Evolutionary conservation across 2,113 vertebrate genomes (phyloP).

Genomic region (Muntiacus reevesi): DNA sequence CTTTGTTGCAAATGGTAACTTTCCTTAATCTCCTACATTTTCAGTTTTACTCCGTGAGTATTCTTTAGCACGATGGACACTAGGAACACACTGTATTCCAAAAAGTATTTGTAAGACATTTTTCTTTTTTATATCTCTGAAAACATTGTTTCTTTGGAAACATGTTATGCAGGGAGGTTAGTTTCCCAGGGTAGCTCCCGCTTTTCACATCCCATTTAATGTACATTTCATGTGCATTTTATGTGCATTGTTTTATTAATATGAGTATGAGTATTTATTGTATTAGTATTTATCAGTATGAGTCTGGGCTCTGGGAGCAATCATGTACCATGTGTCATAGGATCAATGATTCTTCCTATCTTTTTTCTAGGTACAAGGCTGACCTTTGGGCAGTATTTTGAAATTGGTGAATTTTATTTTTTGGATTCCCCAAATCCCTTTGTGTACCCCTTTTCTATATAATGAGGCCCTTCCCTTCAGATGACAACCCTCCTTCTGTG

Average conservation of each 20-base stretch:
- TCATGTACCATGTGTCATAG: not conserved
- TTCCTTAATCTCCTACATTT: constrained; percentile 26
- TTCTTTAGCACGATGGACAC: not conserved
- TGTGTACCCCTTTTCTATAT: not conserved
- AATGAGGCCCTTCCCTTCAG: not conserved
- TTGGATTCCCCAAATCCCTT: not conserved
- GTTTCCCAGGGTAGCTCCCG: not conserved
- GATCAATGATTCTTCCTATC: not conserved
- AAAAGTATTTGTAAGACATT: not conserved
- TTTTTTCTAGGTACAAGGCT: not conserved
- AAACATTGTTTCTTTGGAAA: constrained; percentile 49
- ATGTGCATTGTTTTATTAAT: constrained; percentile 25
- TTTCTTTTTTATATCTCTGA: constrained; percentile 34
- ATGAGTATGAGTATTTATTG: too few relatives aligned
- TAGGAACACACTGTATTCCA: not conserved
- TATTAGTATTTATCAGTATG: not conserved
- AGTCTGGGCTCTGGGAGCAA: not conserved
- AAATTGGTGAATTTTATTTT: constrained; percentile 21
- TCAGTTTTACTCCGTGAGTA: constrained; percentile 22
- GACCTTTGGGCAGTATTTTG: not conserved
- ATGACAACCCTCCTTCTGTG: not conserved
- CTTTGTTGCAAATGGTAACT: constrained; percentile 41
- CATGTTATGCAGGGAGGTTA: constrained; percentile 18
- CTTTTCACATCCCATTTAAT: constrained; percentile 23
- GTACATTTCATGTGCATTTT: constrained; percentile 17